Conservation (phyloP, 2,113 vertebrate species). For the Phainopepla nitens region DNA sequence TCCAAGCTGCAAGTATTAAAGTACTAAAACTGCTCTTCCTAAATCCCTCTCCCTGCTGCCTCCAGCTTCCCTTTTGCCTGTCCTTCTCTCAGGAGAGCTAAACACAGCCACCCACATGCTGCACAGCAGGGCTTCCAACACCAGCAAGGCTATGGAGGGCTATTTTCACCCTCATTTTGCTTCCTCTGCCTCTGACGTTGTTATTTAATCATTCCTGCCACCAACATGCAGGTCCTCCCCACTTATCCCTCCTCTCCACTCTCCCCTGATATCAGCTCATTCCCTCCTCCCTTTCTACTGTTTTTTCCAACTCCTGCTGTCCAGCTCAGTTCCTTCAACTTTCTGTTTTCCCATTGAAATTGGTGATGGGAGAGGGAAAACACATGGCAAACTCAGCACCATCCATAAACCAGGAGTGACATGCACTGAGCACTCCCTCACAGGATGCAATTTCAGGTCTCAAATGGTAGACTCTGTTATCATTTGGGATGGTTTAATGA, state of each 20-base stretch:
- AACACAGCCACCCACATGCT: background rate
- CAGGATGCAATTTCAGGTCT: background rate
- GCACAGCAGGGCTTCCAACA: background rate
- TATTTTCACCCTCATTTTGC: background rate
- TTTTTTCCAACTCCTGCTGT: background rate
- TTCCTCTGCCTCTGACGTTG: background rate
- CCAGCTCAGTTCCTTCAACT: background rate
- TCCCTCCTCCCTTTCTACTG: fast-evolving
- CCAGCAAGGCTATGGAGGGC: fast-evolving
- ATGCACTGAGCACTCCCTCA: fast-evolving
- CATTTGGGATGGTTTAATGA: background rate
- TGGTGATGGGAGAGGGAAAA: background rate
- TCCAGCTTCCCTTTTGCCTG: background rate
- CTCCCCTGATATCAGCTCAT: background rate
- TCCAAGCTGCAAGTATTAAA: background rate
- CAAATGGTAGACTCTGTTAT: fast-evolving
- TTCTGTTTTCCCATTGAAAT: background rate
- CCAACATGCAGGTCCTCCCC: fast-evolving
- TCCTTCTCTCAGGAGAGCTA: background rate
- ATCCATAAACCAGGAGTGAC: fast-evolving
- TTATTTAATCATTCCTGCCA: background rate
- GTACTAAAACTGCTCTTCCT: background rate
- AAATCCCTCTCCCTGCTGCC: background rate
- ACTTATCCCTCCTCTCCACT: background rate
- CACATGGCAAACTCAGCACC: background rate